Evolutionary conservation across 2,113 vertebrate genomes (phyloP).

Genomic region (Nerophis lumbriciformis): DNA sequence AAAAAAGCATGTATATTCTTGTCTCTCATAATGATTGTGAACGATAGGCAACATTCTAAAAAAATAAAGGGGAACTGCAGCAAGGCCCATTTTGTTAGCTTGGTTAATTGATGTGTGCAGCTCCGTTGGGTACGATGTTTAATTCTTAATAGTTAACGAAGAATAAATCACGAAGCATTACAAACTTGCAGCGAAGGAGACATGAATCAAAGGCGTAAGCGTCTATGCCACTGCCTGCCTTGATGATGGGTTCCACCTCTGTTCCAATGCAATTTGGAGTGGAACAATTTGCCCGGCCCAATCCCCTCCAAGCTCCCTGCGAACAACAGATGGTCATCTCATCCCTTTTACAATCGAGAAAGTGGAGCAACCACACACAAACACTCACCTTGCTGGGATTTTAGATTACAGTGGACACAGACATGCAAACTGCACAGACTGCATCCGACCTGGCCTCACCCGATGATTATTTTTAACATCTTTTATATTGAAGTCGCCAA

Average conservation of each 20-base stretch:
- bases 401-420: slow-evolving; percentile 16
- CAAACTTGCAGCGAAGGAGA: slow-evolving; percentile 35
- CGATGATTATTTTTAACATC: slow-evolving; percentile 44
- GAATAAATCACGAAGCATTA: slow-evolving; percentile 48
- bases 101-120: slow-evolving; percentile 51
- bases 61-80: slow-evolving; percentile 55
- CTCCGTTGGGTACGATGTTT: slow-evolving; percentile 57
- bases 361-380: slow-evolving; percentile 41
- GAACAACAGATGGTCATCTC: slow-evolving; percentile 67
- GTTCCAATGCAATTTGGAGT: slow-evolving; percentile 15
- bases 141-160: slow-evolving; percentile 60
- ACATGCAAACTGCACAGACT: slow-evolving; percentile 24
- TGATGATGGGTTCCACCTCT: slow-evolving; percentile 40
- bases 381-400: slow-evolving; percentile 15
- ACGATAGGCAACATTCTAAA: too few species aligned
- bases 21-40: too few species aligned
- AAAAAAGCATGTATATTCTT: too few species aligned
- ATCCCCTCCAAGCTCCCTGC: slow-evolving; percentile 40
- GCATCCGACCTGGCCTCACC: slow-evolving; percentile 26
- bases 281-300: background rate
- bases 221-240: slow-evolving; percentile 40
- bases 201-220: slow-evolving; percentile 63
- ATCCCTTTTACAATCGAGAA: slow-evolving; percentile 54
- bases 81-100: slow-evolving; percentile 29
- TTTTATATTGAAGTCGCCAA: slow-evolving; percentile 49